Base-by-base conservation (phyloP, 2,113 vertebrate species). In the Sardina pilchardus region DNA sequence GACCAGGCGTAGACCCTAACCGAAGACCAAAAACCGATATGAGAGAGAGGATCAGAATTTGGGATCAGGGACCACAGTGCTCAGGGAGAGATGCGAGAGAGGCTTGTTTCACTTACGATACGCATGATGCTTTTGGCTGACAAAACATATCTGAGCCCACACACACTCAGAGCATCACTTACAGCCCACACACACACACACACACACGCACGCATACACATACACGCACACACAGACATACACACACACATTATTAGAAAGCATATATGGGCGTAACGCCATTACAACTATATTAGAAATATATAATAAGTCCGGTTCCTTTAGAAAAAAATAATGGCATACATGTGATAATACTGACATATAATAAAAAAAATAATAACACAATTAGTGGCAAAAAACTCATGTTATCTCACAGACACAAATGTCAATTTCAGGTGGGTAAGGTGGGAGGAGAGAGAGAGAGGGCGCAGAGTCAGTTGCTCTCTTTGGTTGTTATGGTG, bases 401-500 rank as follows among this genome's bases (percentile, higher is more conserved):
- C 30, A 36, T 36, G 67, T 75, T 75, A 75, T 75, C 67, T 75
- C 53, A 56, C 53, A 56, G 67, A 75, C 67, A 75, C 3, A 75
- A 75, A 75, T 30, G 67, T 36, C 67, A 75, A 34, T 36, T 34
- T 75, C 21, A 1, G 67, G 59, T 26, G 59, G 30, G 67, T 36
- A 16, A 30, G 36, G 67, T 17, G 30, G 36, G 67, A 36, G 67
- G 44, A 44, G n/a, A n/a, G 78, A 80, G 81, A 16, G 83, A 19
- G 30, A 83, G 36, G 85, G 92, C 88, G 91, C 90, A 88, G 89
- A 53, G 81, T 97, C 94, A 99, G 95, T 96, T 98, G 95, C 92
- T 98, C 95, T 99, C 98, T 97, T 99, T 99, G 97, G 98, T 99
- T 86, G 98, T 99, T 95, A 99, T 97, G 89, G 98, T 99, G 88